Base-by-base conservation (phyloP, 2,797 vertebrate genomes). In the Kryptolebias ocellatus region DNA sequence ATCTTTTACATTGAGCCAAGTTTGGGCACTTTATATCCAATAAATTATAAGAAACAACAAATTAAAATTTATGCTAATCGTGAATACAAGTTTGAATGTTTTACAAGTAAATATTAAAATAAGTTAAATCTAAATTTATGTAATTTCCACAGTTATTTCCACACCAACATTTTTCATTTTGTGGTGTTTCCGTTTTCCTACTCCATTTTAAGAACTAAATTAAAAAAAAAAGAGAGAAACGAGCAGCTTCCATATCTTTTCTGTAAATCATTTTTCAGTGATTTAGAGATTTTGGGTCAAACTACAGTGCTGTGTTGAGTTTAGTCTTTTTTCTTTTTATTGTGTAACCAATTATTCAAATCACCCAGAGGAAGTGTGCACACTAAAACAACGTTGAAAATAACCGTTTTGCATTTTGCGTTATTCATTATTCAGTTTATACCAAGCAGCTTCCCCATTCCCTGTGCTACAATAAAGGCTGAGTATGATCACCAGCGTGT, bases 391-490 rank as follows among this genome's bases (percentile, higher is more conserved):
- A 12, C 11, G 12, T 12, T 42, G 14, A 6, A 53, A 44, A 27
- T 64, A 51, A 16, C 9, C 2, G 27, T 5, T 60, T 20, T 70
- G 8, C 49, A 31, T 9, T 72, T 64, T 64, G 8, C 4, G 10
- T 70, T 67, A 3, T 27, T 52, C 11, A 18, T 34, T 9, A 34
- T 52, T 45, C 3, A 20, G 3, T 39, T 27, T 56, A 28, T 60
- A 14, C 34, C 4, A n/a, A 34, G 15, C 20, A 44, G 46, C 52
- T 44, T 51, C 1, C n/a, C 1, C 37, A 0, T 31, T 24, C 16
- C 9, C 45, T 27, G n/a, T 63, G 47, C 16, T 52, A 15, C 51
- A 47, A n/a, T 53, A 14, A 28, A 11, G n/a, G 6, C 11, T 18
- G 17, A 17, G 37, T 58, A 29, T 12, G n/a, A 4, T 7, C 29